Percentiles rank a stretch among this genome's conserved stretches.
Conservation (phyloP, 2,888 invertebrate species). For the Parnassius orleans region DNA sequence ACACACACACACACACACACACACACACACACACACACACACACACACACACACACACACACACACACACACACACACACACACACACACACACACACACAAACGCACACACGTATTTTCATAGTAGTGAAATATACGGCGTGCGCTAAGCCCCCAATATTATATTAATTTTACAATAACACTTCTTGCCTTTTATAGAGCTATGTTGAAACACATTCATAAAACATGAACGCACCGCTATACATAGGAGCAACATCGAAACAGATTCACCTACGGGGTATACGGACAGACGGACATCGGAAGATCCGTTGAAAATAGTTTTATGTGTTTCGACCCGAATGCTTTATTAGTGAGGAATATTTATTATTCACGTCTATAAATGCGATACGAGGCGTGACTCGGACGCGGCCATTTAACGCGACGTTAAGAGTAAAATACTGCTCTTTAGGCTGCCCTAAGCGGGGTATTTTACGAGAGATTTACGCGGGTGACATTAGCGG, state of each 20-base stretch:
- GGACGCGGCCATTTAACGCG: constrained; percentile 1
- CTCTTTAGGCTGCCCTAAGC: not conserved
- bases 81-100: too few relatives aligned
- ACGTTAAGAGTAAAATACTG: constrained; percentile 3
- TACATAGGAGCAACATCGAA: not conserved
- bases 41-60: too few relatives aligned
- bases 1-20: too few relatives aligned
- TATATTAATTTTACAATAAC: too few relatives aligned
- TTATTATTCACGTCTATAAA: constrained; percentile 1
- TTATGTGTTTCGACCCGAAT: constrained; percentile 1
- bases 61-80: too few relatives aligned
- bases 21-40: too few relatives aligned
- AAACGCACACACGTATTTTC: too few relatives aligned
- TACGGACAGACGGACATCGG: not conserved
- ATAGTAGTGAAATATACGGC: too few relatives aligned
- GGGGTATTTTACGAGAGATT: not conserved
- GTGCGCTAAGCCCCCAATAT: too few relatives aligned
- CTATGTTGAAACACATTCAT: not conserved
- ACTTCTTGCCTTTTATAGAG: not conserved
- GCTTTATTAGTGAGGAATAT: constrained; percentile 7
- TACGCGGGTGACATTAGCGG: not conserved
- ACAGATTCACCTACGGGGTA: not conserved
- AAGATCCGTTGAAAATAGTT: constrained; percentile 4
- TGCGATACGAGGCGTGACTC: not conserved
- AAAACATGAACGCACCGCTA: not conserved